Conservation (phyloP, 2,113 vertebrate species). For the Rhea americana region DNA sequence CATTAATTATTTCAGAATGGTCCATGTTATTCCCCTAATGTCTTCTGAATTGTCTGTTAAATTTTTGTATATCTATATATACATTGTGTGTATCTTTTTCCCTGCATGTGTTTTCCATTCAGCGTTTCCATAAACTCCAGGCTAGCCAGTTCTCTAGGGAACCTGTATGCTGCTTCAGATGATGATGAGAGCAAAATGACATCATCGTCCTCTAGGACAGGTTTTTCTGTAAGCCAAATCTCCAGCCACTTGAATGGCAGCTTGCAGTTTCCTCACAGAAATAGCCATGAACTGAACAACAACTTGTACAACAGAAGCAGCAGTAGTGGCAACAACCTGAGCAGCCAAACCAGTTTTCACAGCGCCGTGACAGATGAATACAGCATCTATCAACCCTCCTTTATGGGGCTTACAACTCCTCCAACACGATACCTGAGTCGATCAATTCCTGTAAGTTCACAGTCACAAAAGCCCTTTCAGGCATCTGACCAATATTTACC, state of each 20-base stretch:
- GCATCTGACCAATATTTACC: conserved; percentile 22
- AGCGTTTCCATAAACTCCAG: conserved; percentile 88
- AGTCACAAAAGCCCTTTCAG: conserved; percentile 42
- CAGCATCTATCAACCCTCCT: conserved; percentile 65
- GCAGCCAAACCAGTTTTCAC: conserved; percentile 53
- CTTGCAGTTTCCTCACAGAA: conserved; percentile 71
- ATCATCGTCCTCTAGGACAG: conserved; percentile 68
- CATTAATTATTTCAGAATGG: background rate
- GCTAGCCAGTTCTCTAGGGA: conserved; percentile 92
- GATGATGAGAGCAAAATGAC: conserved; percentile 77
- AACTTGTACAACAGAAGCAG: conserved; percentile 77
- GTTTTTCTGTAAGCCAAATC: conserved; percentile 72
- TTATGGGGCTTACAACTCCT: conserved; percentile 79
- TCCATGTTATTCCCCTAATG: background rate
- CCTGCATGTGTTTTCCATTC: conserved; percentile 70
- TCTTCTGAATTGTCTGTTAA: conserved; percentile 27
- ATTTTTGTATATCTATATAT: conserved; percentile 23
- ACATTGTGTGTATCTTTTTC: conserved; percentile 50
- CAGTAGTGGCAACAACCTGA: conserved; percentile 67
- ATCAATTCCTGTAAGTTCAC: conserved; percentile 93
- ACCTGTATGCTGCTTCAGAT: conserved; percentile 82
- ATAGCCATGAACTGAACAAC: conserved; percentile 89
- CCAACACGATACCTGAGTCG: conserved; percentile 87
- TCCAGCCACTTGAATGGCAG: conserved; percentile 75
- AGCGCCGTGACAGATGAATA: conserved; percentile 67